Evolutionary conservation across 2,113 vertebrate genomes (phyloP).

Genomic region (Gobio gobio): DNA sequence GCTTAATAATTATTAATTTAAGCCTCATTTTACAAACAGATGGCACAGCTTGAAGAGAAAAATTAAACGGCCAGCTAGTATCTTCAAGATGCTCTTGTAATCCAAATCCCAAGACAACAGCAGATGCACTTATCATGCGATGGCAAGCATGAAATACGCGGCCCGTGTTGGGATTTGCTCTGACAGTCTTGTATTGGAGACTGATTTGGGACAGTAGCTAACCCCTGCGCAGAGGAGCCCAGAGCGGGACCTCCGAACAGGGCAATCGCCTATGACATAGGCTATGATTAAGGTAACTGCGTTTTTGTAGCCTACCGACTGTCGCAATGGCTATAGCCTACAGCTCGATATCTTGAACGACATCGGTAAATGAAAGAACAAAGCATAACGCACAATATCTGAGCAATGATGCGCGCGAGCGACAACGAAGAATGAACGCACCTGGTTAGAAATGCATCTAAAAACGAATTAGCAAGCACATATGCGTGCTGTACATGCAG

Average conservation of each 20-base stretch:
- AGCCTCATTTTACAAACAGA: constrained; percentile 13
- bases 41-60: constrained; percentile 27
- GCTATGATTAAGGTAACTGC: neutral
- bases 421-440: neutral
- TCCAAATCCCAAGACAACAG: constrained; percentile 47
- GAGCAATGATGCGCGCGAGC: neutral
- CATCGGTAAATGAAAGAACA: neutral
- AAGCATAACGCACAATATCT: neutral
- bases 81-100: constrained; percentile 29
- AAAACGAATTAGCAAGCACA: neutral
- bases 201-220: constrained; percentile 12
- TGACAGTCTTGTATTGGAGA: constrained; percentile 13
- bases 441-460: neutral
- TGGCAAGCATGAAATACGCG: constrained; percentile 53
- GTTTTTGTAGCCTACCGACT: neutral
- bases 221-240: neutral
- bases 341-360: neutral
- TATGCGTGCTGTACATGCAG: neutral
- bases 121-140: constrained; percentile 52
- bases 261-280: neutral
- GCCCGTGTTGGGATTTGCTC: constrained; percentile 40
- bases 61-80: constrained; percentile 7
- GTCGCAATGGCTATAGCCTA: constrained; percentile 20
- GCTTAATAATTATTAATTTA: constrained; percentile 23
- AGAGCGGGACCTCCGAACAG: constrained; percentile 25